Evolutionary conservation across 1,140 invertebrate genomes (phyloP), one percentile per base, ranked within the genome.

Genomic region (Drosophila parabipectinata): DNA sequence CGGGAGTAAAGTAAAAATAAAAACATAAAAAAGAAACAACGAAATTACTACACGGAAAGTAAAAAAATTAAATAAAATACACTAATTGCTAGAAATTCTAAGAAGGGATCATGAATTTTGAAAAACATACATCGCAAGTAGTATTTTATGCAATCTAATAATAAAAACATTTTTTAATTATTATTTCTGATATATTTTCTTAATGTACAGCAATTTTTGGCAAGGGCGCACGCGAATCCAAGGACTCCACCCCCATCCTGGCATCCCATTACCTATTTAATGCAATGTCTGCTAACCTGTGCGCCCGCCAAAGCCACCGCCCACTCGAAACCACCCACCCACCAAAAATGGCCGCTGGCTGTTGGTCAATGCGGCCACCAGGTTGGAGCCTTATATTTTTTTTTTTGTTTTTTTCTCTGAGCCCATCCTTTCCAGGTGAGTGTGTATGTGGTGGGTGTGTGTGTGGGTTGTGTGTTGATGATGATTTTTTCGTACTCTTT

Each of bases 351-450:
- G 78, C 82, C 83, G 58, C 69, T 63, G 71, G 82, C 82, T 82
- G 82, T 78, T 88, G 82, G 82, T 87, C 82, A 87, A 72, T 87
- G 82, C 63, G 82, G 83, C 83, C 78, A 87, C 78, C 82, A 88
- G 74, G 62, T 82, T 82, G 82, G 82, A 54, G 63, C 64, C 71
- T 76, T 76, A 72, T 71, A 83, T 88, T 87, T 77, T 77, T 77
- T 77, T 69, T 79, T 55, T 58, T 30, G 21, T 47, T 7, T 47
- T 21, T 47, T 47, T 18, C 21, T 47, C 21, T 47, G 21, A 1
- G 18, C 44, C 34, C 34, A 14, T 15, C 32, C 26, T 37, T n/a
- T 14, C n/a, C 47, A 54, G 55, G 39, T 71, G 53, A 48, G 18
- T 39, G 14, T 52, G 24, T 30, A 7, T 50, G 1, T 18, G 18